Conservation (phyloP, 37 sponge, comb jelly and placozoan genomes). For the Diacarnus erythraeanus region DNA sequence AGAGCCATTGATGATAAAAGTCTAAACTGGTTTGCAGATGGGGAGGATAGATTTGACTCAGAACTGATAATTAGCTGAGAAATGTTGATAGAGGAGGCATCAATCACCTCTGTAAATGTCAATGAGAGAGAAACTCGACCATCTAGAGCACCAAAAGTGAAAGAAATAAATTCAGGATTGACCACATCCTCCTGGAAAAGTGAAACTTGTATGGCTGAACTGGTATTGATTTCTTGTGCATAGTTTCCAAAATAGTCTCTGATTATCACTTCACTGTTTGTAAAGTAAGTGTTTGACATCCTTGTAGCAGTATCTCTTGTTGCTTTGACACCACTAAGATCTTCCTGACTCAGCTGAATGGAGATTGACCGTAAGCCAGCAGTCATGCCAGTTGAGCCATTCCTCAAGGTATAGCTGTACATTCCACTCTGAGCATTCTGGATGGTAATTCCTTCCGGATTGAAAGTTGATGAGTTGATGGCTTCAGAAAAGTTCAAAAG, state of each 20-base stretch:
- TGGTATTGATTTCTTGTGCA: constrained; percentile 24
- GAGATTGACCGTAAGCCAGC: constrained; percentile 1
- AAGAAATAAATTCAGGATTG: constrained; percentile 51
- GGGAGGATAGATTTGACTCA: constrained; percentile 17
- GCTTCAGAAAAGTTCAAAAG: constrained; percentile 73
- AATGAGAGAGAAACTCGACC: constrained; percentile 74
- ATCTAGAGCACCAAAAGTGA: constrained; percentile 71
- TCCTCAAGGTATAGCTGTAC: constrained; percentile 34
- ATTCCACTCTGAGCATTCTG: constrained; percentile 30
- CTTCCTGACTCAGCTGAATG: constrained; percentile 34
- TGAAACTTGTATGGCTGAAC: constrained; percentile 20
- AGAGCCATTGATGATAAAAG: constrained; percentile 31
- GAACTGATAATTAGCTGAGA: constrained; percentile 44
- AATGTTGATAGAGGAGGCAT: constrained; percentile 51
- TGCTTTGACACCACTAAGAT: constrained; percentile 73
- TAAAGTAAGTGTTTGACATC: constrained; percentile 41
- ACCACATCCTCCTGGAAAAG: constrained; percentile 37
- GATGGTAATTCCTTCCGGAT: constrained; percentile 61
- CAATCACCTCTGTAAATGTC: constrained; percentile 76
- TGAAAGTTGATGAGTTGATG: constrained; percentile 32
- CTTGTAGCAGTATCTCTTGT: constrained; percentile 52
- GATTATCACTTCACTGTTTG: constrained; percentile 18
- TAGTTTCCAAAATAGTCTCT: constrained; percentile 48
- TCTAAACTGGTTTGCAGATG: constrained; percentile 14
- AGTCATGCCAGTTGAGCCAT: constrained; percentile 1